Conservation (phyloP, 2,113 vertebrate species). For the Sus scrofa region DNA sequence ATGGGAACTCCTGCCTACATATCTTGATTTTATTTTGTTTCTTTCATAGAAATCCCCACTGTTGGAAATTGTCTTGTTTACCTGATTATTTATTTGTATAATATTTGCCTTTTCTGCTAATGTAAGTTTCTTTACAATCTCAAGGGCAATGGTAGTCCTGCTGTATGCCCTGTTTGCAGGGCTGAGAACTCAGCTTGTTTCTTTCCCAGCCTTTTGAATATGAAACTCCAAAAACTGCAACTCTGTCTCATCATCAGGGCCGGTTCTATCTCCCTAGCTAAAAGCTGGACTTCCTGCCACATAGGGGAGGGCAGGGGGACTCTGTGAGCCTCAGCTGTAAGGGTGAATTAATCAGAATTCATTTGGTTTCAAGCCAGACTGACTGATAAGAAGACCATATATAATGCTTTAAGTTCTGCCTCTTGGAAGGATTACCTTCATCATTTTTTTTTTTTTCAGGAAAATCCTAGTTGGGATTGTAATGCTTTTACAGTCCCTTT, state of each 20-base stretch:
- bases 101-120: background rate
- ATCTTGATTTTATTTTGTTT: background rate
- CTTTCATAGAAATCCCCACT: background rate
- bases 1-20: background rate
- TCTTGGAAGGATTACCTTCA: background rate
- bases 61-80: background rate
- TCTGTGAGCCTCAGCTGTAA: background rate
- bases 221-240: background rate
- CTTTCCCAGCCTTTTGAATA: background rate
- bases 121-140: background rate
- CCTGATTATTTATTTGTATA: background rate
- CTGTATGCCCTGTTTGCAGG: background rate
- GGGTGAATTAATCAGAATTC: background rate
- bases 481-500: background rate
- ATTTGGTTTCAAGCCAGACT: background rate
- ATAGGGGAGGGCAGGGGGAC: fast-evolving
- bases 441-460: background rate
- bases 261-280: background rate
- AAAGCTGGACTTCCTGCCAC: background rate
- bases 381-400: background rate
- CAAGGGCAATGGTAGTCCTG: background rate
- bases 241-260: background rate
- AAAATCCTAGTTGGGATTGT: background rate
- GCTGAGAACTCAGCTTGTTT: background rate
- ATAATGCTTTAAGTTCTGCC: background rate